These are phyloP conservation scores for Leptopilina boulardi DNA, from an alignment of 1,140 invertebrate species.

Conservation along the genomic window DNA sequence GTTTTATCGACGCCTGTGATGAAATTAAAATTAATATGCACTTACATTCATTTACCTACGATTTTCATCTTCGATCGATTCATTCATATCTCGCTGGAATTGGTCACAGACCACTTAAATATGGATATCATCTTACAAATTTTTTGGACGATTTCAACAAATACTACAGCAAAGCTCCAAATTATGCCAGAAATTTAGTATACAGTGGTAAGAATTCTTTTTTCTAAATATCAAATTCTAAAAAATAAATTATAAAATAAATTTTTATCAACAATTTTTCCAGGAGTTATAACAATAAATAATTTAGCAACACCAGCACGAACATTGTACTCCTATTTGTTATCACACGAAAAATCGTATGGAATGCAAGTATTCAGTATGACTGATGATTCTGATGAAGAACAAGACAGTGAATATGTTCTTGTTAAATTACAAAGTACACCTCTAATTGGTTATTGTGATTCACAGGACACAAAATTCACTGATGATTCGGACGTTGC, in stretches of 20 bases:
- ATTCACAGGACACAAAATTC: constrained; percentile 80
- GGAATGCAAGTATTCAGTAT: constrained; percentile 84
- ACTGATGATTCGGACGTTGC: constrained; percentile 84
- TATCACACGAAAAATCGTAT: constrained; percentile 83
- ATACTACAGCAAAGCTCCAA: constrained; percentile 90
- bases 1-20: constrained; percentile 87
- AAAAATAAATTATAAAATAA: background rate
- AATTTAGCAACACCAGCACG: constrained; percentile 81
- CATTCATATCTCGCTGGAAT: constrained; percentile 83
- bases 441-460: constrained; percentile 79
- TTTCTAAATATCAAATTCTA: background rate
- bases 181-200: constrained; percentile 87
- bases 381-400: constrained; percentile 74
- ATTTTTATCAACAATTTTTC: constrained; percentile 51
- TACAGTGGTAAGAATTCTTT: constrained; percentile 78
- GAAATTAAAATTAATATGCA: constrained; percentile 86
- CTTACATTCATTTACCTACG: constrained; percentile 92
- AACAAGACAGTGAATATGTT: constrained; percentile 78
- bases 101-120: constrained; percentile 78
- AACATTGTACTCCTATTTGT: constrained; percentile 85
- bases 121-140: constrained; percentile 85
- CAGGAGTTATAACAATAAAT: constrained; percentile 79
- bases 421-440: constrained; percentile 79
- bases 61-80: constrained; percentile 88
- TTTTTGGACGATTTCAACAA: constrained; percentile 90